Percentiles rank a stretch among this genome's conserved stretches.
These are phyloP conservation scores for Druon quercuslanigerum DNA, from an alignment of 1,140 invertebrate species.

Conservation along the genomic window DNA sequence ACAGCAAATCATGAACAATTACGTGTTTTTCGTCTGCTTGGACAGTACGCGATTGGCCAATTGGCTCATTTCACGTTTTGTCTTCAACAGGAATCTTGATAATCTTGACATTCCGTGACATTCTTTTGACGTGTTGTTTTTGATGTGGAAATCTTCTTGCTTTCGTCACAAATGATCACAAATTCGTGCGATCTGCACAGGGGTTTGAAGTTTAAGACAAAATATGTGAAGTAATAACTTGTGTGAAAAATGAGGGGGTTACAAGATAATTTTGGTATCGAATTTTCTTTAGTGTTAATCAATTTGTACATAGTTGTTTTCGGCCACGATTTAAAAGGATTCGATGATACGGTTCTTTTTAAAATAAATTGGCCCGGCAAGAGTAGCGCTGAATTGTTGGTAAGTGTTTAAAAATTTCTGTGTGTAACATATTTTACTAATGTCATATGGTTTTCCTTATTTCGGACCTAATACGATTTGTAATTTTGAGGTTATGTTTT, in stretches of 20 bases:
- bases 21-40: constrained; percentile 19
- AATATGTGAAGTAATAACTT: constrained; percentile 3
- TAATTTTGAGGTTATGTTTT: constrained; percentile 6
- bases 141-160: not conserved
- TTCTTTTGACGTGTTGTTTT: not conserved
- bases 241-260: constrained; percentile 6
- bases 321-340: constrained; percentile 81
- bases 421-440: constrained; percentile 34
- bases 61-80: not conserved
- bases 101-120: no score
- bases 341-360: constrained; percentile 89
- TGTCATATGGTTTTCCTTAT: constrained; percentile 10
- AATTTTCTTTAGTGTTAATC: not conserved
- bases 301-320: constrained; percentile 29
- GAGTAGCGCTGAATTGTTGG: constrained; percentile 72
- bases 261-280: not conserved
- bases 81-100: no score
- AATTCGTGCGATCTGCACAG: not conserved
- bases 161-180: constrained; percentile 1
- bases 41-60: not conserved
- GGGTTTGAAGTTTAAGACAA: not conserved
- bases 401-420: constrained; percentile 57
- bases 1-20: constrained; percentile 8
- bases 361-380: constrained; percentile 88
- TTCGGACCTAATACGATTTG: not conserved